A percentile compares a stretch with the other conserved stretches of the same genome.
Evolutionary conservation across 2,797 vertebrate genomes (phyloP).

Genomic region (Propithecus perrieri): DNA sequence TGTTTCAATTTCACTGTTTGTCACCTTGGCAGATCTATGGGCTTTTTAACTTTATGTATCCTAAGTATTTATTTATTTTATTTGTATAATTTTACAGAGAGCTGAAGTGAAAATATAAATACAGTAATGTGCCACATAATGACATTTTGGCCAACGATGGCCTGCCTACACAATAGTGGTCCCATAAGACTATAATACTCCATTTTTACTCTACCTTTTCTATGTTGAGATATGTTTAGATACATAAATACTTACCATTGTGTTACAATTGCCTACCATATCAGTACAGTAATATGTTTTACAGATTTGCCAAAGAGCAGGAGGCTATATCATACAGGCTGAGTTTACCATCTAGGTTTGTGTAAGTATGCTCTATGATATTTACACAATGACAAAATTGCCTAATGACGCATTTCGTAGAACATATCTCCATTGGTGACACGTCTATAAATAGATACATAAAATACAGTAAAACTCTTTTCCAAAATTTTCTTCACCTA

Average conservation of each 20-base stretch:
- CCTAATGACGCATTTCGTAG: neutral
- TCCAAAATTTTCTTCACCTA: constrained; percentile 11
- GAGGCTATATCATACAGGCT: neutral
- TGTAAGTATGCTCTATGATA: neutral
- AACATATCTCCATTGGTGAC: neutral
- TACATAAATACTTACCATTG: neutral
- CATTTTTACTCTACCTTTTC: neutral
- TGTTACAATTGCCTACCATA: neutral
- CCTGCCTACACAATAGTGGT: neutral
- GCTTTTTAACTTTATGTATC: neutral
- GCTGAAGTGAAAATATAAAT: neutral
- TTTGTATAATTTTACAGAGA: neutral
- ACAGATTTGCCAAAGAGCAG: neutral
- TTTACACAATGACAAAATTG: neutral
- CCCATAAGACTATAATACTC: neutral
- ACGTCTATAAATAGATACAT: neutral
- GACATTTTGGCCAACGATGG: neutral
- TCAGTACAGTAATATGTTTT: neutral
- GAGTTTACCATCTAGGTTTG: neutral
- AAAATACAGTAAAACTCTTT: neutral
- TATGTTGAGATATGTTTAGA: neutral
- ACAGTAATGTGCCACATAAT: neutral
- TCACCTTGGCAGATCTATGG: neutral
- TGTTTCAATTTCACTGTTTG: neutral
- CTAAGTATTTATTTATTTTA: neutral